Evolutionary conservation across 1,140 invertebrate species (phyloP).

Genomic region (Lanistes nyassanus): DNA sequence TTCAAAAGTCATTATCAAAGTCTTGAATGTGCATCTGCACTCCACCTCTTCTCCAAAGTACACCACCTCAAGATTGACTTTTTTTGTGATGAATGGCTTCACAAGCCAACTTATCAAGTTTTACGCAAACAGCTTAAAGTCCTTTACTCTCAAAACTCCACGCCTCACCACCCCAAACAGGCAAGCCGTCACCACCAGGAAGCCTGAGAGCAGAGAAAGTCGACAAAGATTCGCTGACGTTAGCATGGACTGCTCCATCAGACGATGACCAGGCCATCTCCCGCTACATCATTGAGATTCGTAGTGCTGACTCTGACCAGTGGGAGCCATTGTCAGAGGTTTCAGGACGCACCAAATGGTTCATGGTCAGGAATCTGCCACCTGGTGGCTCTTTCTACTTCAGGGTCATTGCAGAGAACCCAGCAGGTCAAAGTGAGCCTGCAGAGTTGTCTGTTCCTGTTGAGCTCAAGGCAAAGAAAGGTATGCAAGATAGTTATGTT

Average conservation of each 20-base stretch:
- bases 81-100: too few relatives aligned
- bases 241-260: conserved; percentile 82
- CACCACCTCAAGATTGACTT: too few relatives aligned
- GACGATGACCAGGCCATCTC: conserved; percentile 55
- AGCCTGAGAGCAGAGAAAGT: conserved; percentile 89
- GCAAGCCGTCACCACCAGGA: conserved; percentile 74
- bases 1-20: too few relatives aligned
- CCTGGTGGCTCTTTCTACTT: conserved; percentile 71
- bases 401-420: conserved; percentile 95
- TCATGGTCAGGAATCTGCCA: conserved; percentile 55
- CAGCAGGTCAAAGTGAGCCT: conserved; percentile 92
- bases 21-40: too few relatives aligned
- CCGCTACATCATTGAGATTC: conserved; percentile 70
- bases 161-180: conserved; percentile 37
- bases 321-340: conserved; percentile 83
- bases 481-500: conserved; percentile 27
- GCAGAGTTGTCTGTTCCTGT: conserved; percentile 54
- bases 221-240: conserved; percentile 91
- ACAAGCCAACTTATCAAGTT: too few relatives aligned
- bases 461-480: conserved; percentile 56
- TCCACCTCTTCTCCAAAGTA: too few relatives aligned
- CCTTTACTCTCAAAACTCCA: too few relatives aligned
- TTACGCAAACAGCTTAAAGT: too few relatives aligned
- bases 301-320: conserved; percentile 87
- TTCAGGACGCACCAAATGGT: conserved; percentile 43